Percentiles rank a stretch among this genome's conserved stretches.
Evolutionary conservation across 2,888 invertebrate species (phyloP).

Genomic region (Orthosia gothica): DNA sequence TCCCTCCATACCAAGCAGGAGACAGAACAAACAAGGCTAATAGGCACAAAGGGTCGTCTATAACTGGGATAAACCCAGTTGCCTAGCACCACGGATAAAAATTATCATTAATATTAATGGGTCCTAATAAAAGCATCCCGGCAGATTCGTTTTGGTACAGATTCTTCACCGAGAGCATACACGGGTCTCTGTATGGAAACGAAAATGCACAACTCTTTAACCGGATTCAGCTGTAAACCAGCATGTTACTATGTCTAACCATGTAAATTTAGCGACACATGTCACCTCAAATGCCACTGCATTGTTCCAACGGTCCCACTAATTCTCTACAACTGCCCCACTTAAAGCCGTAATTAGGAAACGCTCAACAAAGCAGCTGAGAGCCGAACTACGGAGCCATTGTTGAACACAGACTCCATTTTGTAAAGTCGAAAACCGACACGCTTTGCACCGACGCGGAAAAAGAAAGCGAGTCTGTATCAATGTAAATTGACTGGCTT

Average conservation of each 20-base stretch:
- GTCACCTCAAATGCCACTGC: not conserved
- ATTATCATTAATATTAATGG: too few relatives aligned
- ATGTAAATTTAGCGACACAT: not conserved
- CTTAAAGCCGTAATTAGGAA: slow-evolving; percentile 31
- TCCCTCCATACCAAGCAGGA: too few relatives aligned
- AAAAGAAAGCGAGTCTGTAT: slow-evolving; percentile 49
- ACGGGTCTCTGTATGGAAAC: too few relatives aligned
- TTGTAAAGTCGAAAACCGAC: slow-evolving; percentile 43
- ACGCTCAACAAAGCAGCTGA: slow-evolving; percentile 15
- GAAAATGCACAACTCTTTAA: too few relatives aligned
- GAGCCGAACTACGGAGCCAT: slow-evolving; percentile 19
- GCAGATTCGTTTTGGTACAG: too few relatives aligned
- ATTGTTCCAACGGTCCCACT: not conserved
- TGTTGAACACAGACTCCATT: slow-evolving; percentile 45
- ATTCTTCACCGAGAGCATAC: too few relatives aligned
- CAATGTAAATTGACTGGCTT: slow-evolving; percentile 30
- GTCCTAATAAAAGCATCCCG: too few relatives aligned
- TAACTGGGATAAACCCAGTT: too few relatives aligned
- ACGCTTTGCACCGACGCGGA: slow-evolving; percentile 33
- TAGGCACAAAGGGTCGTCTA: too few relatives aligned
- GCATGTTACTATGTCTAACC: not conserved
- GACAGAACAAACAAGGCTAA: too few relatives aligned
- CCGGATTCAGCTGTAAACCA: too few relatives aligned
- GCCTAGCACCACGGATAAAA: too few relatives aligned
- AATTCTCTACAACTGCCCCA: slow-evolving; percentile 9